Conservation (phyloP, 92 coral and sea anemone genomes). For the Epizoanthus scotinus region DNA sequence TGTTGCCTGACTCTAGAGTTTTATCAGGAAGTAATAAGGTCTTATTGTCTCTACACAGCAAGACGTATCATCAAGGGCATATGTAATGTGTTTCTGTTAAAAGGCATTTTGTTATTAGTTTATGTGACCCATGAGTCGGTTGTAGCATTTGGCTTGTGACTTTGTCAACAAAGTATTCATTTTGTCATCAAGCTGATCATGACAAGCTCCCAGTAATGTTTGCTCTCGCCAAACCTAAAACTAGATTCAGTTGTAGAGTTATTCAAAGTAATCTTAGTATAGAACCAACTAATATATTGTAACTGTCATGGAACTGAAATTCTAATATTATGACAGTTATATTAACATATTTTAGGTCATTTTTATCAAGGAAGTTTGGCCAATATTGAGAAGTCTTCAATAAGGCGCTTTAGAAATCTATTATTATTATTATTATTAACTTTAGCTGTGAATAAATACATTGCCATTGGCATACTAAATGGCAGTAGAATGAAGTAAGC, state of each 20-base stretch:
- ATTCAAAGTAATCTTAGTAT: too few species aligned
- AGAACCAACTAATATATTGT: too few species aligned
- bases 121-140: neutral
- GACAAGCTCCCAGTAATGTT: neutral
- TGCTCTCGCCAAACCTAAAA: constrained; percentile 7
- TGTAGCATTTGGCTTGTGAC: neutral
- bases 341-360: too few species aligned
- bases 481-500: too few species aligned
- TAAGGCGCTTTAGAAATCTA: too few species aligned
- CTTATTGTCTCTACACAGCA: neutral
- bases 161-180: constrained; percentile 1
- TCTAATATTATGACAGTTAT: too few species aligned
- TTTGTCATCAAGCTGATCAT: constrained; percentile 12
- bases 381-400: too few species aligned
- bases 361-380: too few species aligned
- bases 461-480: too few species aligned
- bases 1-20: neutral
- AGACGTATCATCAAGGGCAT: neutral
- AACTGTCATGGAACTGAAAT: too few species aligned
- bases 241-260: neutral
- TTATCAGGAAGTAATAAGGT: neutral
- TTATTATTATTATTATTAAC: too few species aligned
- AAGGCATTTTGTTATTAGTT: neutral
- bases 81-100: neutral
- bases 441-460: too few species aligned